These are phyloP conservation scores for Malthinus seriepunctatus DNA, from an alignment of 2,888 invertebrate genomes.

Conservation along the genomic window DNA sequence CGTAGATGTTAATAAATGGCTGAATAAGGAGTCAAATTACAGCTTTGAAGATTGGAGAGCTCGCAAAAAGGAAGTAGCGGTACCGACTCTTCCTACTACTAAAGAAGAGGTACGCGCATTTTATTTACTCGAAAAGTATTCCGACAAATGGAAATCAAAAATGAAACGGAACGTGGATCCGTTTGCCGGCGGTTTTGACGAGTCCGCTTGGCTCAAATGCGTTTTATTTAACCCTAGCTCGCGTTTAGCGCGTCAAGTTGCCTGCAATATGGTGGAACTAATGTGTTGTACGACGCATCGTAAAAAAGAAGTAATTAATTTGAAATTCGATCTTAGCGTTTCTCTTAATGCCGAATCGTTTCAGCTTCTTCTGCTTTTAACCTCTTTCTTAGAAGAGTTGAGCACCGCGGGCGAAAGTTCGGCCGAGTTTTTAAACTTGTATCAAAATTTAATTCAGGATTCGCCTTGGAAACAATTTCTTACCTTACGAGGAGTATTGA, in stretches of 20 bases:
- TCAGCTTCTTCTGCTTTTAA: constrained; percentile 81
- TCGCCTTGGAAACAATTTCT: constrained; percentile 94
- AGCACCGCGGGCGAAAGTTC: constrained; percentile 89
- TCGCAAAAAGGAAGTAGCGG: constrained; percentile 62
- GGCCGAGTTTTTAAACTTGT: constrained; percentile 86
- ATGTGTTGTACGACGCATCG: constrained; percentile 72
- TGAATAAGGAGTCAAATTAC: constrained; percentile 69
- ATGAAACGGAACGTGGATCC: constrained; percentile 43
- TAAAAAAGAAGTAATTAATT: constrained; percentile 62
- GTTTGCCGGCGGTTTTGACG: constrained; percentile 64
- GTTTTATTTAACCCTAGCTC: constrained; percentile 92
- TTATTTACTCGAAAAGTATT: constrained; percentile 78
- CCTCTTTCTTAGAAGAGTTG: constrained; percentile 85
- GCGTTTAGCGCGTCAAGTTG: constrained; percentile 83
- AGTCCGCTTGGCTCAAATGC: constrained; percentile 86
- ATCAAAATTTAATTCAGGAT: constrained; percentile 82
- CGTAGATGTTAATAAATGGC: constrained; percentile 75
- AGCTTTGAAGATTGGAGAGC: constrained; percentile 69
- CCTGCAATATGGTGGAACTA: constrained; percentile 85
- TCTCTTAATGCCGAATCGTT: constrained; percentile 20
- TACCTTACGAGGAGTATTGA: constrained; percentile 83
- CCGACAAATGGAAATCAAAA: constrained; percentile 65
- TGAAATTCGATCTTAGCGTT: background rate
- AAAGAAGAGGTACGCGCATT: constrained; percentile 50
- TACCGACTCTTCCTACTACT: constrained; percentile 40